Evolutionary conservation across 1,140 invertebrate species (phyloP), one percentile per base, ranked within the genome.

Genomic region (Danaus melanippus): DNA sequence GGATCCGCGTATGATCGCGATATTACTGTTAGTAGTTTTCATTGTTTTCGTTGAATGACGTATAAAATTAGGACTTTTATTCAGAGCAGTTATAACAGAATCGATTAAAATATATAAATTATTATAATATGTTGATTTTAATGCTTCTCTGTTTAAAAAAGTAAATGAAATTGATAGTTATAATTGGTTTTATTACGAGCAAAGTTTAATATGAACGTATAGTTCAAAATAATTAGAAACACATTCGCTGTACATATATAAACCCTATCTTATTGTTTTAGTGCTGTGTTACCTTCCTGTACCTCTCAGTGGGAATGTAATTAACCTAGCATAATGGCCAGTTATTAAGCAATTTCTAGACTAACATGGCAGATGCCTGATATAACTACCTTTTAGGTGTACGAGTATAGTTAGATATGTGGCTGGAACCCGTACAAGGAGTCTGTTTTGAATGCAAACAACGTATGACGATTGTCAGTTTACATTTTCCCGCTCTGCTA

Each of bases 291-390:
- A 42, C 58, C 45, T 46, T 50, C 58, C 39, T 56, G 49, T 49
- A 68, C 53, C 53, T 51, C 51, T 62, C 51, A 71, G 66, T 72
- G 69, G 58, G 63, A 72, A 62, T 58, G 66, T 83, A 81, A 85
- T 83, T 83, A 79, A 78, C 69, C 67, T 74, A 69, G 66, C 66
- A 77, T 80, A 83, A 82, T 78, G 58, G 71, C 50, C 67, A 71
- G 78, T 79, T 81, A 85, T 83, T 80, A 81, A 76, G 75, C 75
- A 80, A 80, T 85, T 74, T 78, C 68, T 66, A 58, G 45, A 50
- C 60, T 49, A 75, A 76, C 67, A 71, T 73, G 74, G 61, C 69
- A 60, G 70, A 62, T 56, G 64, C 68, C 64, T 78, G 58, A 62
- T 56, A 43, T 56, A 56, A 50, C 11, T 45, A 62, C 52, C 15